Evolutionary conservation across 2,888 invertebrate genomes (phyloP).

Genomic region (Phoenoteleia sp.): DNA sequence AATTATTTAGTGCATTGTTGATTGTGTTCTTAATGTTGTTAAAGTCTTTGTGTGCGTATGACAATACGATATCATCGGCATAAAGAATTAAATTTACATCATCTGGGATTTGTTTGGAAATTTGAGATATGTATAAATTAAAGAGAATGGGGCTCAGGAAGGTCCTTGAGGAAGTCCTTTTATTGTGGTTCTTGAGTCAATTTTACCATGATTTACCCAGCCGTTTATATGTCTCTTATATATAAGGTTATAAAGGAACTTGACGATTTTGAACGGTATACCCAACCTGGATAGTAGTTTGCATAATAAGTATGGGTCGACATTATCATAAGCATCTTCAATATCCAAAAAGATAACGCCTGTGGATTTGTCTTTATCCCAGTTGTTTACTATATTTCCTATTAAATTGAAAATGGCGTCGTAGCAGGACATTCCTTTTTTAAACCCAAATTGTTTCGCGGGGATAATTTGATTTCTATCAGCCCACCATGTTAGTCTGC

Average conservation of each 20-base stretch:
- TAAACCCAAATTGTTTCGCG: background rate
- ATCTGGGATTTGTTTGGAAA: background rate
- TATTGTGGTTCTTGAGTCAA: background rate
- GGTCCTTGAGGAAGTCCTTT: background rate
- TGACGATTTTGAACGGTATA: background rate
- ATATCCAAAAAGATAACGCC: background rate
- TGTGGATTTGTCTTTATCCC: background rate
- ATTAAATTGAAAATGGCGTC: too few species aligned
- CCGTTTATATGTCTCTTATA: background rate
- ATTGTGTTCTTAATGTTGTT: too few species aligned
- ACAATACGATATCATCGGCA: background rate
- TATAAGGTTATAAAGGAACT: background rate
- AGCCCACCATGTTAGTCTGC: background rate
- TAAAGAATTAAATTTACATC: background rate
- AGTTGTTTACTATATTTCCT: too few species aligned
- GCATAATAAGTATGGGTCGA: background rate
- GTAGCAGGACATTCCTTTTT: background rate
- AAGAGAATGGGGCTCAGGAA: background rate
- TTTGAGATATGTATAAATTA: background rate
- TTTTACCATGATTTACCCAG: background rate
- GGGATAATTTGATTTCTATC: background rate
- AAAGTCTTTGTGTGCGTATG: too few species aligned
- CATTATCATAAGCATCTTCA: background rate
- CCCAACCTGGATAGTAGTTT: background rate
- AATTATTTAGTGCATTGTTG: too few species aligned